phyloP scores from a whole-genome alignment of 1,140 invertebrate genomes.

The Gonioctena quinquepunctata region DNA sequence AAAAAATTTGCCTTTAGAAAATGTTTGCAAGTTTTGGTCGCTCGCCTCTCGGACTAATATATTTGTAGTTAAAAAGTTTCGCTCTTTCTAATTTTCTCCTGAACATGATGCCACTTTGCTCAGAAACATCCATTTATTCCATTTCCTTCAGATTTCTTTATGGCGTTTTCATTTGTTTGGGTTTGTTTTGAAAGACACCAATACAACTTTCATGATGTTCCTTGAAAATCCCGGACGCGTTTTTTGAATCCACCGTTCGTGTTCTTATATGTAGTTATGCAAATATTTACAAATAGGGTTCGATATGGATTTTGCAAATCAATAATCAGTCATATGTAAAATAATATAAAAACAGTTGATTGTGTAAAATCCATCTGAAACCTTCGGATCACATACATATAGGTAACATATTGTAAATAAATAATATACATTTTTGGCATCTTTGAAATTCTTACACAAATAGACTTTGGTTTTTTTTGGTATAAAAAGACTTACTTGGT shows the following conservation, averaged over 20 bases:
- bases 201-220: too few species aligned
- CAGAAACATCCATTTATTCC: too few species aligned
- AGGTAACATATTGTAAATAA: slow-evolving; percentile 62
- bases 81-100: too few species aligned
- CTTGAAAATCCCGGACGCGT: background rate
- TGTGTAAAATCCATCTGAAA: slow-evolving; percentile 39
- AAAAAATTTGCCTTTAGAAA: too few species aligned
- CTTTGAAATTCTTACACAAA: slow-evolving; percentile 67
- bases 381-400: slow-evolving; percentile 56
- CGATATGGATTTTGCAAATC: slow-evolving; percentile 34
- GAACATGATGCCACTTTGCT: too few species aligned
- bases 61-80: too few species aligned
- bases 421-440: slow-evolving; percentile 65
- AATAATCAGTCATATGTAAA: slow-evolving; percentile 41
- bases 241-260: background rate
- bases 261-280: slow-evolving; percentile 15
- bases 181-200: too few species aligned
- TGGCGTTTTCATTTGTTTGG: too few species aligned
- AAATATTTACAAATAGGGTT: slow-evolving; percentile 29
- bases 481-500: slow-evolving; percentile 54
- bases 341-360: slow-evolving; percentile 28
- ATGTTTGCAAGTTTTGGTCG: too few species aligned
- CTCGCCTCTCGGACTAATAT: too few species aligned
- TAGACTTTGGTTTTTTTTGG: slow-evolving; percentile 64
- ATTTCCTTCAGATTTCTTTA: too few species aligned